These are phyloP conservation scores for Manacus vitellinus DNA, from an alignment of 2,113 vertebrate species.

Conservation along the genomic window DNA sequence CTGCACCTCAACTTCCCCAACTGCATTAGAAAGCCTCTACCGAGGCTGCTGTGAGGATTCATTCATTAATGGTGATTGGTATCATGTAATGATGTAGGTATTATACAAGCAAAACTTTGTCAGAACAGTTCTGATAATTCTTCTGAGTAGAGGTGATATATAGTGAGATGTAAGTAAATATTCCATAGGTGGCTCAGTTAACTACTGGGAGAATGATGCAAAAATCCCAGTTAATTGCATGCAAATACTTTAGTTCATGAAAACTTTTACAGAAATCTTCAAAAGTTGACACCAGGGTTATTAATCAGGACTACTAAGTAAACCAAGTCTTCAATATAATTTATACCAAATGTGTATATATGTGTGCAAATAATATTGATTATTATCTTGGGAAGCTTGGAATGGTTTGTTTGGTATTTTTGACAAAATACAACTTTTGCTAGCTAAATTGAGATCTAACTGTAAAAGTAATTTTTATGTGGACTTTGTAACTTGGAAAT, in stretches of 20 bases:
- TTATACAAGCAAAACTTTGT: background rate
- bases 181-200: background rate
- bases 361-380: background rate
- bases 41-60: background rate
- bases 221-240: background rate
- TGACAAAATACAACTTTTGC: background rate
- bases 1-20: background rate
- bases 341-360: background rate
- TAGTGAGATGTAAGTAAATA: background rate
- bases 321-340: background rate
- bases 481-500: background rate
- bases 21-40: background rate
- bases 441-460: background rate
- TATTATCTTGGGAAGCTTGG: background rate
- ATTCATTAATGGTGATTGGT: background rate
- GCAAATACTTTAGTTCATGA: background rate
- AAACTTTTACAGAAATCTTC: background rate
- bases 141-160: background rate
- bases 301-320: background rate
- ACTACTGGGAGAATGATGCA: background rate
- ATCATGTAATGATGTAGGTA: background rate
- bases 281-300: background rate
- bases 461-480: background rate
- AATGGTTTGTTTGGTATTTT: background rate
- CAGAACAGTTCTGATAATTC: background rate